Conservation (phyloP, 2,113 vertebrate genomes). For the Hystrix cristata region DNA sequence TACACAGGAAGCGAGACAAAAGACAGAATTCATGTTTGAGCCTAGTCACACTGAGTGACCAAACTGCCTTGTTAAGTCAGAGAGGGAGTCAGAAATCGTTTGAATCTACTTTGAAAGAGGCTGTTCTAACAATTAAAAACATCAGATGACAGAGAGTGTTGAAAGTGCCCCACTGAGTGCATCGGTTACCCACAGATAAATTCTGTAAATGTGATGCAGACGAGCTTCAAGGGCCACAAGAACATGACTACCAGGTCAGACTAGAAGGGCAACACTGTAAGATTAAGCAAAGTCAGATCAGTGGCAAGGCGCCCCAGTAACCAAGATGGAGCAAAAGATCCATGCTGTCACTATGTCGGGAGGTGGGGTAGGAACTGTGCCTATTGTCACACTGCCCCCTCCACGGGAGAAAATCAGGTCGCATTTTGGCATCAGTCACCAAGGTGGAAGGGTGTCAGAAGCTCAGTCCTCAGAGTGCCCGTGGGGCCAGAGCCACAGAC, state of each 20-base stretch:
- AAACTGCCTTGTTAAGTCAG: background rate
- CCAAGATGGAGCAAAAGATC: background rate
- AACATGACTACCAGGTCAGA: background rate
- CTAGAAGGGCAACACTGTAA: background rate
- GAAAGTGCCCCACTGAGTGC: background rate
- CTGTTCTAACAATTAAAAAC: background rate
- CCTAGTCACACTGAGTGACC: background rate
- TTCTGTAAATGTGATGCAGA: background rate
- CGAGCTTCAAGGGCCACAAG: background rate
- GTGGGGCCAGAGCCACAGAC: background rate
- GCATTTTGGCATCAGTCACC: background rate
- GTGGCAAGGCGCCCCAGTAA: background rate
- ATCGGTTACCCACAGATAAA: background rate
- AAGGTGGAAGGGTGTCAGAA: background rate
- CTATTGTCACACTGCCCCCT: background rate
- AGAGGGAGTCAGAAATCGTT: background rate
- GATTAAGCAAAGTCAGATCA: background rate
- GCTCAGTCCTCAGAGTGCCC: background rate
- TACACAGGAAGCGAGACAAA: background rate
- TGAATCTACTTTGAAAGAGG: background rate
- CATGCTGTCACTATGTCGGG: background rate
- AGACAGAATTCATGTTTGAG: background rate
- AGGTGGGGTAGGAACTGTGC: rapidly evolving
- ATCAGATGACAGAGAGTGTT: background rate
- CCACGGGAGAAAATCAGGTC: background rate